Conservation (phyloP, 2,113 vertebrate species). For the Chlorodrepanis virens region DNA sequence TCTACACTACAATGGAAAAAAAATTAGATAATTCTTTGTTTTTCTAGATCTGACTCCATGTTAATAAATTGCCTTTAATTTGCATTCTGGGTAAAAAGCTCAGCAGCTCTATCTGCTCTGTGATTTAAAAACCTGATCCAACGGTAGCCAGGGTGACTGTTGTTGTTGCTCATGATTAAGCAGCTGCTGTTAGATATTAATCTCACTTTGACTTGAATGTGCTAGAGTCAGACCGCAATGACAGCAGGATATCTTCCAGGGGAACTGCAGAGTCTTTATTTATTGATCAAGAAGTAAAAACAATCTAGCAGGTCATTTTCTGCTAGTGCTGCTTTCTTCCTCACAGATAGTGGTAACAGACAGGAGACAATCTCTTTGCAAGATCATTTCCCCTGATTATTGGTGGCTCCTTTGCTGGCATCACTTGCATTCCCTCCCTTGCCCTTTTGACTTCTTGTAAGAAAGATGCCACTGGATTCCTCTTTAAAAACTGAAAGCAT, state of each 20-base stretch:
- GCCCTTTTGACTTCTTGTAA: neutral
- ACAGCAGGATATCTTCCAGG: constrained; percentile 3
- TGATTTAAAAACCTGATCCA: neutral
- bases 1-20: neutral
- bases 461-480: neutral
- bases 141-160: neutral
- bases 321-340: neutral
- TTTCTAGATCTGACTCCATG: neutral
- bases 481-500: neutral
- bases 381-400: constrained; percentile 2
- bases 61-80: neutral
- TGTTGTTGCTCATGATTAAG: constrained; percentile 1
- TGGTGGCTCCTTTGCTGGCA: neutral
- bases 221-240: neutral
- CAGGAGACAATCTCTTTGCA: neutral
- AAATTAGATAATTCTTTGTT: neutral
- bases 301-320: neutral
- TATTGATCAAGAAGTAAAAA: constrained; percentile 55
- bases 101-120: neutral
- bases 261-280: constrained; percentile 10
- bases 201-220: constrained; percentile 1
- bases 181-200: constrained; percentile 10
- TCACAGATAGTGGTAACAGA: neutral
- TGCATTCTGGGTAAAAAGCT: neutral
- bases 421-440: neutral